phyloP scores from a whole-genome alignment of 2,888 invertebrate genomes.

The Tipula unca region DNA sequence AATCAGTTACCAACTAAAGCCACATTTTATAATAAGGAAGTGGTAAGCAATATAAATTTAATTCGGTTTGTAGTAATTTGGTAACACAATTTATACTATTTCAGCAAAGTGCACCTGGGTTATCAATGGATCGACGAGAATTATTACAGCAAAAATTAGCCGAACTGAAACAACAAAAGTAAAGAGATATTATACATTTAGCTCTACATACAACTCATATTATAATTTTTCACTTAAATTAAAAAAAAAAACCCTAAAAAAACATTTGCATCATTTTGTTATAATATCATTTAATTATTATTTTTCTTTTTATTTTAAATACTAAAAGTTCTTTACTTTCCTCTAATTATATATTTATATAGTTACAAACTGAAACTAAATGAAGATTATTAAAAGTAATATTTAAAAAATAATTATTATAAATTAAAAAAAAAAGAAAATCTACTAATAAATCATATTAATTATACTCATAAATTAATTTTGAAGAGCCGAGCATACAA shows the following conservation, averaged over 20 bases:
- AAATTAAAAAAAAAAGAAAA: background rate
- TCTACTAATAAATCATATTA: background rate
- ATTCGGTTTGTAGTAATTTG: background rate
- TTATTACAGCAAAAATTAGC: slow-evolving; percentile 42
- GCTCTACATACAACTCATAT: background rate
- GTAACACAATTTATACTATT: slow-evolving; percentile 17
- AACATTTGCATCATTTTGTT: background rate
- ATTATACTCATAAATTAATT: background rate
- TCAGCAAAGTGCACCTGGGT: slow-evolving; percentile 34
- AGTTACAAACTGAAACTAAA: background rate
- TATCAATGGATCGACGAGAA: slow-evolving; percentile 40
- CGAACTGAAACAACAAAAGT: slow-evolving; percentile 35
- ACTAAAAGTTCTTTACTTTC: background rate
- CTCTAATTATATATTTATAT: background rate
- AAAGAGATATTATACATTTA: background rate
- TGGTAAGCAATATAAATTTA: slow-evolving; percentile 24
- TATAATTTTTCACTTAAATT: background rate
- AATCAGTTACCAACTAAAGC: slow-evolving; percentile 37
- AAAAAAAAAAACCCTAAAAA: background rate
- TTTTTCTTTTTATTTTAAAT: background rate
- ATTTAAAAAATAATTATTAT: background rate
- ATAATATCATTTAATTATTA: background rate
- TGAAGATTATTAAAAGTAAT: background rate
- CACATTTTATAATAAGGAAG: slow-evolving; percentile 38
- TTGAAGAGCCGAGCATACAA: background rate